These are phyloP conservation scores for Cyclophora albipunctata DNA, from an alignment of 2,888 invertebrate species.

Conservation along the genomic window DNA sequence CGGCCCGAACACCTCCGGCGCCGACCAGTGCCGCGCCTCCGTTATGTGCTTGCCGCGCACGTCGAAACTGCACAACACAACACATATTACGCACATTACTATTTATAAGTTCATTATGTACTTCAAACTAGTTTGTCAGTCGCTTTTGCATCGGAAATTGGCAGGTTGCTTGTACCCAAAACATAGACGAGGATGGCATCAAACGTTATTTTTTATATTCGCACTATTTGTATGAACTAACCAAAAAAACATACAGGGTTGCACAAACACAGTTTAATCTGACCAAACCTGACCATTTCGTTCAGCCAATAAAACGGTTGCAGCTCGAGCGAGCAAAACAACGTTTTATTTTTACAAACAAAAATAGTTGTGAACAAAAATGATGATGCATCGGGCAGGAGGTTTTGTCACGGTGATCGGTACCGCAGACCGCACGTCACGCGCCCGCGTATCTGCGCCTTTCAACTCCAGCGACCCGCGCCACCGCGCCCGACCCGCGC, in stretches of 20 bases:
- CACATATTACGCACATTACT: not conserved
- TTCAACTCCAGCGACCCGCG: not conserved
- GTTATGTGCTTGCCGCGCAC: constrained; percentile 87
- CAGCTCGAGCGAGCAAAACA: constrained; percentile 13
- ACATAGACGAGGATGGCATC: constrained; percentile 10
- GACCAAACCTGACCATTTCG: constrained; percentile 12
- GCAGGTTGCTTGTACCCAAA: constrained; percentile 1
- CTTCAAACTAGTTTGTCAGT: not conserved
- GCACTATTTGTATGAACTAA: constrained; percentile 9
- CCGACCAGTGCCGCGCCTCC: constrained; percentile 89
- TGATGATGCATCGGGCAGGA: constrained; percentile 24
- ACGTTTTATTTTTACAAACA: constrained; percentile 13
- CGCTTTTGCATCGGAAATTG: not conserved
- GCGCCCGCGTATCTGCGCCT: not conserved
- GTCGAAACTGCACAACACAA: constrained; percentile 79
- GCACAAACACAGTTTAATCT: constrained; percentile 22
- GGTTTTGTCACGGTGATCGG: constrained; percentile 15
- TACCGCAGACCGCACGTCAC: constrained; percentile 27
- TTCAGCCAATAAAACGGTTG: constrained; percentile 18
- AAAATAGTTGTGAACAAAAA: constrained; percentile 21
- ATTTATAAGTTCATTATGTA: not conserved
- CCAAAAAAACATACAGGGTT: constrained; percentile 12
- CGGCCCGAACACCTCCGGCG: constrained; percentile 88
- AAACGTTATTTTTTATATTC: constrained; percentile 11
- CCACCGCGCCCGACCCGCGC: not conserved